Percentiles rank a stretch among this genome's conserved stretches.
Conservation (phyloP, 2,797 vertebrate genomes). For the Brachyalestes nurse region DNA sequence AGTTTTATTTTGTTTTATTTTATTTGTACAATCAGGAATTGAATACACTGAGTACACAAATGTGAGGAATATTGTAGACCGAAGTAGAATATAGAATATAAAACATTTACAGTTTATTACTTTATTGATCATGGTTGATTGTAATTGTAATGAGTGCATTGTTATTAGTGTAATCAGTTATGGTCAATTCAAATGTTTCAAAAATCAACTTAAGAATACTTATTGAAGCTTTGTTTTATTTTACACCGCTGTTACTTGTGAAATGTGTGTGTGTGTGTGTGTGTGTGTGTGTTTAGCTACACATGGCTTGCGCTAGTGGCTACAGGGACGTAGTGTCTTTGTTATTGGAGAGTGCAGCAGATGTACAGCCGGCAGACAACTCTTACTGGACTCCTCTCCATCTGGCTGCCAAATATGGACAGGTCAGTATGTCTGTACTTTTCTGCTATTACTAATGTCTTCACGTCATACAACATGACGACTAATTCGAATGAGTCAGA, state of each 20-base stretch:
- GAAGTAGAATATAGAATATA: no score
- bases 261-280: constrained; percentile 5
- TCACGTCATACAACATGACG: not conserved
- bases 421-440: constrained; percentile 77
- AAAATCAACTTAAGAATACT: no score
- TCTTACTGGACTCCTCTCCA: constrained; percentile 92
- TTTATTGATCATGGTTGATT: no score
- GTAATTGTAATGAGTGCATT: no score
- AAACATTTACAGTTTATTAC: no score
- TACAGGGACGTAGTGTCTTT: constrained; percentile 87
- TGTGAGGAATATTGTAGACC: no score
- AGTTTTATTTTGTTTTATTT: no score
- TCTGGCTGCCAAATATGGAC: constrained; percentile 93
- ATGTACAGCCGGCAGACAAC: constrained; percentile 82
- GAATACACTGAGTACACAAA: no score
- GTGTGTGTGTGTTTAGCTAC: constrained; percentile 78
- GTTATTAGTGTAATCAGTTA: no score
- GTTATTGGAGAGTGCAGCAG: constrained; percentile 83
- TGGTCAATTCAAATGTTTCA: no score
- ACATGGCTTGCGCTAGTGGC: constrained; percentile 90
- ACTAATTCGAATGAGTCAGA: no score
- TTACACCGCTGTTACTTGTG: not conserved
- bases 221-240: not conserved
- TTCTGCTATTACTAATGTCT: not conserved
- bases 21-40: no score